Conservation (phyloP, 2,797 vertebrate genomes). For the Chloroceryle inda region DNA sequence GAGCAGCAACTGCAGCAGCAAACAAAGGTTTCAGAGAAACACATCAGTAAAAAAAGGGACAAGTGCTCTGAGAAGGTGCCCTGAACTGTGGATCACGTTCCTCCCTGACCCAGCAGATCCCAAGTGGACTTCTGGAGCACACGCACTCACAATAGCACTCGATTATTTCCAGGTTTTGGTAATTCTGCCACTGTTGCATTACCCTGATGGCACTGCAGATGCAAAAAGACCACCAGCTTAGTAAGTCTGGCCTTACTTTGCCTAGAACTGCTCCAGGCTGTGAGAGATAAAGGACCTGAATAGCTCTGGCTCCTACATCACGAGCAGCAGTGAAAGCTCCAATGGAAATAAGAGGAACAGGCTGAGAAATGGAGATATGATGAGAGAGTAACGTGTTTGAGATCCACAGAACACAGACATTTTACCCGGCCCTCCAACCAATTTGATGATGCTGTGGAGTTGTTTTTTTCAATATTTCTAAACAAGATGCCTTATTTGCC, state of each 20-base stretch:
- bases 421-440: not conserved
- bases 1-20: not conserved
- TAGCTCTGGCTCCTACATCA: not conserved
- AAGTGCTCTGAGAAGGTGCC: rapidly evolving
- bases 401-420: not conserved
- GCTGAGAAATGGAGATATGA: not conserved
- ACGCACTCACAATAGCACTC: not conserved
- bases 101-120: not conserved
- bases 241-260: not conserved
- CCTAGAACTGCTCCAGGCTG: not conserved
- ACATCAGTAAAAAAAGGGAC: not conserved
- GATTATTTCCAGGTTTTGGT: not conserved
- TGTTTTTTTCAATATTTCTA: not conserved
- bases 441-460: not conserved
- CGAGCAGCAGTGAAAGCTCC: not conserved
- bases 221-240: not conserved
- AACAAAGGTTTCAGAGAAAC: not conserved
- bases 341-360: not conserved
- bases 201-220: not conserved
- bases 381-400: not conserved
- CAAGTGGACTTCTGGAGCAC: rapidly evolving
- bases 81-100: not conserved
- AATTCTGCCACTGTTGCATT: rapidly evolving
- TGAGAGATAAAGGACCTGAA: not conserved
- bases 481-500: not conserved